These are phyloP conservation scores for Bombus pyrosoma DNA, from an alignment of 1,140 invertebrate genomes.

Conservation along the genomic window DNA sequence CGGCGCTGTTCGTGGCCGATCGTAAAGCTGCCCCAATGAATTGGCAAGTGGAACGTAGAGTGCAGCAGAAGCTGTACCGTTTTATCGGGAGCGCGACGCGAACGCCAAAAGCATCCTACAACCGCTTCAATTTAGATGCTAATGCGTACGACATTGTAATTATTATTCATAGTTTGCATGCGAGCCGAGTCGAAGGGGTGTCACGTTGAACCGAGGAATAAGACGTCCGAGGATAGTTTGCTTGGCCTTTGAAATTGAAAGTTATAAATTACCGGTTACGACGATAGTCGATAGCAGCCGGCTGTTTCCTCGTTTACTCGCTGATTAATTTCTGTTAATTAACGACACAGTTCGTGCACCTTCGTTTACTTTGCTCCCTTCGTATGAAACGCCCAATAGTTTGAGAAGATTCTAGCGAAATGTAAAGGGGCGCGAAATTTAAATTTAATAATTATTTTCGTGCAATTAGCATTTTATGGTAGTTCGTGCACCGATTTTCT, in stretches of 20 bases:
- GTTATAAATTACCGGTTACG: background rate
- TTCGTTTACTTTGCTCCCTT: too few relatives aligned
- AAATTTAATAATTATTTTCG: too few relatives aligned
- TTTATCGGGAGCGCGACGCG: background rate
- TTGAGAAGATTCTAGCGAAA: too few relatives aligned
- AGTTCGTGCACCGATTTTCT: too few relatives aligned
- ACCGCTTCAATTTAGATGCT: background rate
- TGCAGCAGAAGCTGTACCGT: background rate
- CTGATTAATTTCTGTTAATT: too few relatives aligned
- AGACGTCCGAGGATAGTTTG: background rate
- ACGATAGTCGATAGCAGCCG: too few relatives aligned
- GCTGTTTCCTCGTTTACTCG: too few relatives aligned
- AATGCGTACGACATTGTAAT: background rate
- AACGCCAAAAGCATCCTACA: background rate
- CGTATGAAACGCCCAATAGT: too few relatives aligned
- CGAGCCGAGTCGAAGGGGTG: background rate
- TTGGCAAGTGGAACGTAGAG: background rate
- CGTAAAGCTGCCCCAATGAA: slow-evolving; percentile 3
- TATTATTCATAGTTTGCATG: background rate
- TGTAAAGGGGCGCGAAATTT: too few relatives aligned
- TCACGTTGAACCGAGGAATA: background rate
- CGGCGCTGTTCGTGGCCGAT: background rate
- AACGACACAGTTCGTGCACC: too few relatives aligned
- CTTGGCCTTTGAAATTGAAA: background rate
- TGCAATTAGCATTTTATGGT: too few relatives aligned